Percentiles rank a stretch among this genome's conserved stretches.
These are phyloP conservation scores for Grantiella picta DNA, from an alignment of 2,113 vertebrate species.

Conservation along the genomic window DNA sequence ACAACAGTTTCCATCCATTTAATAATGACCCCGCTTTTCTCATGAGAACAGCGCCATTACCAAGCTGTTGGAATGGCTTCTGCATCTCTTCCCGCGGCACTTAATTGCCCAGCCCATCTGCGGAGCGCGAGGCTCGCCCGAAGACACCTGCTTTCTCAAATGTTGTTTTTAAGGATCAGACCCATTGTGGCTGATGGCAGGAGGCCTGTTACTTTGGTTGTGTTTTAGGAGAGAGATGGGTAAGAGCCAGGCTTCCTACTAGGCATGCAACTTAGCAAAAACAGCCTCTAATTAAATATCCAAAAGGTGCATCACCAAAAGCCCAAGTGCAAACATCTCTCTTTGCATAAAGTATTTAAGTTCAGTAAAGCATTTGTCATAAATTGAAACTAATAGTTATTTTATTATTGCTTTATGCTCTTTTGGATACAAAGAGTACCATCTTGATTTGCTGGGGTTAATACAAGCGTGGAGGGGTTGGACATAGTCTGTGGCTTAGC, in stretches of 20 bases:
- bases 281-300: not conserved
- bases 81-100: constrained; percentile 54
- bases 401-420: not conserved
- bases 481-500: not conserved
- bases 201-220: not conserved
- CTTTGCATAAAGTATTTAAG: not conserved
- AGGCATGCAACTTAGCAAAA: not conserved
- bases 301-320: not conserved
- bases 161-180: constrained; percentile 62
- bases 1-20: constrained; percentile 74
- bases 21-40: constrained; percentile 73
- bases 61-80: constrained; percentile 66
- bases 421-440: not conserved
- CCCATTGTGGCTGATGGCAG: not conserved
- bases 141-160: constrained; percentile 74
- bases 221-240: constrained; percentile 10
- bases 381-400: not conserved
- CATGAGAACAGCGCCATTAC: constrained; percentile 64
- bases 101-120: constrained; percentile 72
- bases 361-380: not conserved
- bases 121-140: not conserved
- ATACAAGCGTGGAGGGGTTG: not conserved
- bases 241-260: constrained; percentile 1
- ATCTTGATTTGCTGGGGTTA: not conserved
- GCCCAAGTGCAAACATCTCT: not conserved